phyloP scores from a whole-genome alignment of 1,140 invertebrate species.

The Halotydeus destructor region DNA sequence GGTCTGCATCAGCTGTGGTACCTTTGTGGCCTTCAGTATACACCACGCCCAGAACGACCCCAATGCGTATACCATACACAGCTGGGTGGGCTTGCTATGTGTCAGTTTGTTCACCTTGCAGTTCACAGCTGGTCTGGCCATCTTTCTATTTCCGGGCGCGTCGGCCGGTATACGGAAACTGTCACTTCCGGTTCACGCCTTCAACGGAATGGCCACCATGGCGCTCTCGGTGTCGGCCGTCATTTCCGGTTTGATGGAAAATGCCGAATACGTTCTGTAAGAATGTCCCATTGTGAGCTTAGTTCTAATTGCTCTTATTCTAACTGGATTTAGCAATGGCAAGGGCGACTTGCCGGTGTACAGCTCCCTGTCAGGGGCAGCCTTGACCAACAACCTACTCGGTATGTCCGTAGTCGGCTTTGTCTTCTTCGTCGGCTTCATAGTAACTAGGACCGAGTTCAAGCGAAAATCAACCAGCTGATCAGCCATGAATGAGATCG shows the following conservation, averaged over 20 bases:
- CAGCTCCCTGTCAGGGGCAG: background rate
- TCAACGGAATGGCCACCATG: constrained; percentile 52
- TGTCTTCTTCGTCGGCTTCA: constrained; percentile 6
- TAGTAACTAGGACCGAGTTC: constrained; percentile 10
- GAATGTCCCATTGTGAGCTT: constrained; percentile 14
- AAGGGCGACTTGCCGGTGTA: background rate
- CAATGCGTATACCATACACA: constrained; percentile 32
- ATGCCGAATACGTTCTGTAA: constrained; percentile 45
- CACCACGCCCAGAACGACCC: constrained; percentile 4
- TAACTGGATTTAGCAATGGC: too few species aligned
- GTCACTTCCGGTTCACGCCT: constrained; percentile 59
- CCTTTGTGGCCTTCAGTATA: constrained; percentile 6
- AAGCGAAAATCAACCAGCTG: constrained; percentile 26
- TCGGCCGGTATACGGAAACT: constrained; percentile 25
- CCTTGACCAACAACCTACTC: constrained; percentile 7
- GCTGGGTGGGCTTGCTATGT: constrained; percentile 57
- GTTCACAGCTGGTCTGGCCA: constrained; percentile 16
- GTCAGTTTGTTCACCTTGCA: constrained; percentile 48
- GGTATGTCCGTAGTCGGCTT: constrained; percentile 6
- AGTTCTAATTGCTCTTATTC: too few species aligned
- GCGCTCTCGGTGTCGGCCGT: constrained; percentile 41
- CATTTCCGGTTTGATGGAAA: constrained; percentile 59
- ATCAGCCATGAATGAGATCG: too few species aligned
- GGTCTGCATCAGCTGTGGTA: background rate
- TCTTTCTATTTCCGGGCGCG: constrained; percentile 17